Evolutionary conservation across 2,797 vertebrate genomes (phyloP).

Genomic region (Chelon auratus): DNA sequence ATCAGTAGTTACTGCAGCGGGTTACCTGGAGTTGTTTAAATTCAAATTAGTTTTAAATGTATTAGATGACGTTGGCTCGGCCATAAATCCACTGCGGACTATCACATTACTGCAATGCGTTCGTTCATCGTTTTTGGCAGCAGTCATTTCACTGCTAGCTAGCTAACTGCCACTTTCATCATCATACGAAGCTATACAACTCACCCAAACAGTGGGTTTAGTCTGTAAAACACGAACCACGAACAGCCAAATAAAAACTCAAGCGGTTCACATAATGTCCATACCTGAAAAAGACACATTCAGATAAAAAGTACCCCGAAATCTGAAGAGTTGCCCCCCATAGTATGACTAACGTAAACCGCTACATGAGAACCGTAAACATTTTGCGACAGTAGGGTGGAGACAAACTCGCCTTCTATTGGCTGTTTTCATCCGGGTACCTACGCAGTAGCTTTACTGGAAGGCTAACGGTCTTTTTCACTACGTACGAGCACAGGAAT

Average conservation of each 20-base stretch:
- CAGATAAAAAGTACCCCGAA: slow-evolving; percentile 39
- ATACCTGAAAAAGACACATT: slow-evolving; percentile 74
- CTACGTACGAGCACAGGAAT: neutral
- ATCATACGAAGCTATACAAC: slow-evolving; percentile 9
- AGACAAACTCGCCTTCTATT: slow-evolving; percentile 36
- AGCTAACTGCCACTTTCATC: slow-evolving; percentile 23
- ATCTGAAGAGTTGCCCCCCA: slow-evolving; percentile 43
- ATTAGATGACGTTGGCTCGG: neutral
- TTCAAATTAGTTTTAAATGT: neutral
- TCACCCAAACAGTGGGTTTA: neutral
- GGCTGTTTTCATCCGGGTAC: slow-evolving; percentile 32
- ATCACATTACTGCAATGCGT: slow-evolving; percentile 56
- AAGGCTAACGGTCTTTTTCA: neutral
- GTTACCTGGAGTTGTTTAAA: neutral
- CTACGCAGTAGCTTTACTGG: neutral
- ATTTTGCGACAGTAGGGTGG: slow-evolving; percentile 72
- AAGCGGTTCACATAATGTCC: neutral
- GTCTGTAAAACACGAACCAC: fast-evolving
- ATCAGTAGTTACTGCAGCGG: neutral
- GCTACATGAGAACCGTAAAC: slow-evolving; percentile 15
- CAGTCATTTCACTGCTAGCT: slow-evolving; percentile 19
- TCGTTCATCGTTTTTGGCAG: slow-evolving; percentile 14
- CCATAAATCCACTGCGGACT: slow-evolving; percentile 18
- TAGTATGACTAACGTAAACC: slow-evolving; percentile 70
- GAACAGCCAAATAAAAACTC: neutral